Evolutionary conservation across 2,888 invertebrate species (phyloP), one percentile per base, ranked within the genome.

Genomic region (Drosophila rellima): DNA sequence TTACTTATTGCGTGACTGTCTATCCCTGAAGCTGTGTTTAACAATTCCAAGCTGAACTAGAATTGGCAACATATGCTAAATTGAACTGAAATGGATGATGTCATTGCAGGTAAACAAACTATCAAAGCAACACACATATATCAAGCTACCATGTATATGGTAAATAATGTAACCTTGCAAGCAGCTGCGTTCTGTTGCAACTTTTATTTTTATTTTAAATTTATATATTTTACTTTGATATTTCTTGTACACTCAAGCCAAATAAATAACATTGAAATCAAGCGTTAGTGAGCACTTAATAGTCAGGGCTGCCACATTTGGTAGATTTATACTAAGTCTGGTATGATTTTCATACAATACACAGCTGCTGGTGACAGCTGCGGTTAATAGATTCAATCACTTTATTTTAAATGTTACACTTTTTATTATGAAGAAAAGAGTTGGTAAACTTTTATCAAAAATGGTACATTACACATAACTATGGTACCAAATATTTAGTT

Each of bases 61-160:
- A 31, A 42, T 39, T 29, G 11, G 40, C 52, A 15, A 52, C 23
- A 17, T 35, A 39, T 52, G 52, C 33, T 54, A 54, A 42, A 11
- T 20, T 33, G 31, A 54, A 54, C 54, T 0, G 31, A 20, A 54
- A 20, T 54, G 26, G 54, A 42, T 54, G 54, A 54, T 54, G 54
- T 54, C 54, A 54, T 39, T 54, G 18, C 31, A 31, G 13, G 11
- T 51, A 17, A 37, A 26, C 13, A 39, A 26, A 3, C 17, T 15
- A 7, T 7, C 5, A 1, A 29, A 15, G n/a, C 7, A 23, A 0
- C n/a, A 23, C 1, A 26, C 2, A n/a, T n/a, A 7, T 44, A 8
- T 23, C 13, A n/a, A n/a, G 23, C 3, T 23, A 23, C 1, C 7
- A 23, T 23, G 2, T 2, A 40, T 40, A n/a, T 35, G n/a, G n/a